phyloP scores from a whole-genome alignment of 2,113 vertebrate species.

The Gymnobelideus leadbeateri region DNA sequence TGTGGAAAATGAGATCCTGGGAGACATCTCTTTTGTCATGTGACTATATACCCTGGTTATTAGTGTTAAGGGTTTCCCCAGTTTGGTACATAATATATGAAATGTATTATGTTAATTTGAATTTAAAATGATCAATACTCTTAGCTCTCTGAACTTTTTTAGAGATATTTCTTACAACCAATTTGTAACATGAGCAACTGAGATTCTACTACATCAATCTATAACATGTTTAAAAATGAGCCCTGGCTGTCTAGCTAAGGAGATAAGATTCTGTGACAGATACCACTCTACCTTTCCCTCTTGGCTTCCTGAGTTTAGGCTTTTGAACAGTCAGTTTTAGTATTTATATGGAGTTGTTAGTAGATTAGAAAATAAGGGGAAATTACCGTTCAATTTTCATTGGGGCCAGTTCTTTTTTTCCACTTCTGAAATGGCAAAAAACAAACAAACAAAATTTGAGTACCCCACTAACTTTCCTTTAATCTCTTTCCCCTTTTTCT shows the following conservation, averaged over 20 bases:
- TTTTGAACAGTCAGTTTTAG: background rate
- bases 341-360: background rate
- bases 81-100: background rate
- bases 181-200: background rate
- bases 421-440: constrained; percentile 23
- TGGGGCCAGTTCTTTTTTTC: background rate
- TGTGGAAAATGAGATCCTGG: background rate
- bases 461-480: constrained; percentile 6
- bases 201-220: background rate
- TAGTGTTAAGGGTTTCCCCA: background rate
- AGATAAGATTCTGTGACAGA: background rate
- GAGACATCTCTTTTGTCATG: background rate
- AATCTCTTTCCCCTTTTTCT: background rate
- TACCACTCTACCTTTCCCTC: background rate
- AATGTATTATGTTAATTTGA: background rate
- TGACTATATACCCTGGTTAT: background rate
- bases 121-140: background rate
- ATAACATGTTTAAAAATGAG: background rate
- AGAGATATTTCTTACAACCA: background rate
- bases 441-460: background rate
- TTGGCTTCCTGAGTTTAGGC: background rate
- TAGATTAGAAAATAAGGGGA: background rate
- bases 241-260: constrained; percentile 15
- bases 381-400: constrained; percentile 8
- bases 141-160: background rate